These are phyloP conservation scores for Pipistrellus pygmaeus DNA, from an alignment of 2,797 vertebrate species.

Conservation along the genomic window DNA sequence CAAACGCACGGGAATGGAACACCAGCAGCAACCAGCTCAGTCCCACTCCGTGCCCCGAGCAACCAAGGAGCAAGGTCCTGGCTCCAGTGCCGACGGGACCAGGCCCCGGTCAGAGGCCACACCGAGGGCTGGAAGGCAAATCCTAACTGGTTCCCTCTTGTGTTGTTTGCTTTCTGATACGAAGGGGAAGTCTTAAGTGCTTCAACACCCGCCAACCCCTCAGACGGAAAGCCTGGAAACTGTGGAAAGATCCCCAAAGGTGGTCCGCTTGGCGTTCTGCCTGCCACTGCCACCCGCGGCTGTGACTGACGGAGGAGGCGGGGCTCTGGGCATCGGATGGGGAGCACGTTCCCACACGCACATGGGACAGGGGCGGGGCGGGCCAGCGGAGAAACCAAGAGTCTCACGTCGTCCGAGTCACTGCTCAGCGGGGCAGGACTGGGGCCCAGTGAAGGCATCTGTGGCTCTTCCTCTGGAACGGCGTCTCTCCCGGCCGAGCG, in stretches of 20 bases:
- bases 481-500: neutral
- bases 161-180: slow-evolving; percentile 1
- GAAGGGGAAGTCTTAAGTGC: slow-evolving; percentile 58
- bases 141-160: slow-evolving; percentile 35
- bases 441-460: slow-evolving; percentile 74
- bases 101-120: slow-evolving; percentile 20
- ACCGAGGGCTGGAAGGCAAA: slow-evolving; percentile 79
- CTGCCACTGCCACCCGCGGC: slow-evolving; percentile 37
- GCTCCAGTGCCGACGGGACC: slow-evolving; percentile 57
- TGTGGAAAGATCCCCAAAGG: slow-evolving; percentile 10
- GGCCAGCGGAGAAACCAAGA: neutral
- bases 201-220: slow-evolving; percentile 1
- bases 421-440: neutral
- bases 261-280: slow-evolving; percentile 35
- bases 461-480: slow-evolving; percentile 65
- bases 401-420: neutral
- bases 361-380: neutral
- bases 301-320: slow-evolving; percentile 3
- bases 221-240: slow-evolving; percentile 68
- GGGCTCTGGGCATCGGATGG: neutral
- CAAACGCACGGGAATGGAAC: neutral
- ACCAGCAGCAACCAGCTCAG: slow-evolving; percentile 32
- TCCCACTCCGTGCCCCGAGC: neutral
- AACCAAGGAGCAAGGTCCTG: neutral
- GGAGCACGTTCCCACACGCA: neutral